Conservation (phyloP, 2,113 vertebrate species). For the Stictonetta naevosa region DNA sequence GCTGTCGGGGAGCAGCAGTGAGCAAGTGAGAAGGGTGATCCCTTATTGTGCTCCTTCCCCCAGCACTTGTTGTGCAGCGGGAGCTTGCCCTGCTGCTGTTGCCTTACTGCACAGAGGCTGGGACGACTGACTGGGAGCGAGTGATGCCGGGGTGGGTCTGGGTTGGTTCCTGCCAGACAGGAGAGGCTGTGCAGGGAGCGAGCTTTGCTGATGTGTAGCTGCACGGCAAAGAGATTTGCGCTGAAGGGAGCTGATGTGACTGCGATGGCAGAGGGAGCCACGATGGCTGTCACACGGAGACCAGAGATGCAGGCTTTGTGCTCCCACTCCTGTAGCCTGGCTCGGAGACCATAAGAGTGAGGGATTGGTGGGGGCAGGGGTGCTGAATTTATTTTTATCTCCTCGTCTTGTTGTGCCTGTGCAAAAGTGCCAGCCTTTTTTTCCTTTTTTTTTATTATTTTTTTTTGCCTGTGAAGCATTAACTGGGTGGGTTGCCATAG, state of each 20-base stretch:
- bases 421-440: slow-evolving; percentile 21
- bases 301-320: background rate
- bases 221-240: background rate
- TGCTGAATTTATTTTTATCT: slow-evolving; percentile 29
- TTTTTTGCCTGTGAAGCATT: background rate
- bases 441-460: no score
- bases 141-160: background rate
- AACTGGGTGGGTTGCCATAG: slow-evolving; percentile 70
- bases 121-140: background rate
- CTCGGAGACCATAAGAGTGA: background rate
- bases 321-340: background rate
- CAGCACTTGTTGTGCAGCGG: background rate
- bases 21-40: fast-evolving
- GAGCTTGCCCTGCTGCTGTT: fast-evolving
- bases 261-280: background rate
- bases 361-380: background rate
- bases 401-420: slow-evolving; percentile 9
- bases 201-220: background rate
- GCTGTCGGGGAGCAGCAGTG: background rate
- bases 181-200: background rate
- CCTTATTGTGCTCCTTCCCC: fast-evolving
- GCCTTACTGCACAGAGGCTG: background rate
- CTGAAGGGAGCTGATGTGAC: background rate
- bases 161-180: background rate
- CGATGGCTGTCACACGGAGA: background rate